These are phyloP conservation scores for Andrena dorsata DNA, from an alignment of 2,888 invertebrate species.

Conservation along the genomic window DNA sequence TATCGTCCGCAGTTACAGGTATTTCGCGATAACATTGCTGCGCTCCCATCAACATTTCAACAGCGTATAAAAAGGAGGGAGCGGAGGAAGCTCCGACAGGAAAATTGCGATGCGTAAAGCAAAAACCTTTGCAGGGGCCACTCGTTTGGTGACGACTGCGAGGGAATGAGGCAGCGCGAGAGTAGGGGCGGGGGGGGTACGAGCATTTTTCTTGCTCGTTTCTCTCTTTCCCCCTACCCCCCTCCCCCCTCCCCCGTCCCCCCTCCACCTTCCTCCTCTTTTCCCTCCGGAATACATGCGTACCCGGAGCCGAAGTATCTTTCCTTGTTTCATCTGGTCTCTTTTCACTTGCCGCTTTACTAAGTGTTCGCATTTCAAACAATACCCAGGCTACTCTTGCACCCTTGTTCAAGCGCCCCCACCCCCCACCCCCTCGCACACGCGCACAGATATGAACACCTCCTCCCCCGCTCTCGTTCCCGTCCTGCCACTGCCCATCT, in stretches of 20 bases:
- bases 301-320: conserved; percentile 48
- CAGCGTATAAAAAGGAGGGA: neutral
- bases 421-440: conserved; percentile 58
- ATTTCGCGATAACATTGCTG: conserved; percentile 44
- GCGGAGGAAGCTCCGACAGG: conserved; percentile 42
- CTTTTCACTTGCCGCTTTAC: conserved; percentile 71
- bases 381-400: conserved; percentile 76
- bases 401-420: conserved; percentile 62
- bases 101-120: conserved; percentile 65
- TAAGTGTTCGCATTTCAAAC: conserved; percentile 81
- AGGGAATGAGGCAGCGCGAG: conserved; percentile 9
- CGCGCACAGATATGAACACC: conserved; percentile 56
- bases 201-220: conserved; percentile 50
- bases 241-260: too few species aligned
- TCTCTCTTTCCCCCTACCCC: neutral
- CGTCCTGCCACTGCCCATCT: conserved; percentile 53
- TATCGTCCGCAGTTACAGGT: conserved; percentile 44
- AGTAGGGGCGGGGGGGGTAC: neutral
- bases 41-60: conserved; percentile 45
- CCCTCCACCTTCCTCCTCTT: too few species aligned
- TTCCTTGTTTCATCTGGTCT: conserved; percentile 54
- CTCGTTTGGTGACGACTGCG: conserved; percentile 51
- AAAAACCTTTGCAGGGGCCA: conserved; percentile 66
- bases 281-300: neutral
- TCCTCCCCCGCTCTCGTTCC: conserved; percentile 18